These are phyloP conservation scores for Eurois occulta DNA, from an alignment of 2,888 invertebrate genomes.

Conservation along the genomic window DNA sequence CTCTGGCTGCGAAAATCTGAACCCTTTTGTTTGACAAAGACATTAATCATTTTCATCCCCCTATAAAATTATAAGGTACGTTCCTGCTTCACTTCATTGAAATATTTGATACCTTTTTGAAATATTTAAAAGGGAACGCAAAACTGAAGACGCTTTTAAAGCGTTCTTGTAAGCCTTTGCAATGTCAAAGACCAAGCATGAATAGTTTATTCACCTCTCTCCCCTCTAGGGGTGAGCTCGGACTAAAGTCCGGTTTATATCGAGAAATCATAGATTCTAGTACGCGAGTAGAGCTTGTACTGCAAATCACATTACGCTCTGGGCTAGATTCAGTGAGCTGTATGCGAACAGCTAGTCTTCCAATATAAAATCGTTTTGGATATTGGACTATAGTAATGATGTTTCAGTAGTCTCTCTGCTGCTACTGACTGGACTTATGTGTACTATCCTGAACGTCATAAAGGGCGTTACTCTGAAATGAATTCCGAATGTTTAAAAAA, in stretches of 20 bases:
- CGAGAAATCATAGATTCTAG: constrained; percentile 12
- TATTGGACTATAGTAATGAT: constrained; percentile 13
- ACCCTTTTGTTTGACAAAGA: constrained; percentile 3
- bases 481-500: background rate
- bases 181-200: constrained; percentile 55
- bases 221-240: constrained; percentile 17
- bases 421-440: background rate
- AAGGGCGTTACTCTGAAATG: background rate
- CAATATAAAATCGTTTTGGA: background rate
- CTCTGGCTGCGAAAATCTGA: background rate
- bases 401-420: background rate
- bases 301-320: constrained; percentile 28
- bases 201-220: constrained; percentile 56
- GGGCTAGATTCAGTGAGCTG: background rate
- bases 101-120: constrained; percentile 2
- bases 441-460: background rate
- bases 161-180: constrained; percentile 9
- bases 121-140: constrained; percentile 4
- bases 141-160: background rate
- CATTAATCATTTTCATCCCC: background rate
- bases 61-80: background rate
- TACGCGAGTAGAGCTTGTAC: constrained; percentile 5
- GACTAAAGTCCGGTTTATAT: constrained; percentile 11
- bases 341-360: background rate
- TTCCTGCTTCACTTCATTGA: background rate